A percentile compares a stretch with the other conserved stretches of the same genome.
Conservation (phyloP, 2,797 vertebrate species). For the Micrastur ruficollis region DNA sequence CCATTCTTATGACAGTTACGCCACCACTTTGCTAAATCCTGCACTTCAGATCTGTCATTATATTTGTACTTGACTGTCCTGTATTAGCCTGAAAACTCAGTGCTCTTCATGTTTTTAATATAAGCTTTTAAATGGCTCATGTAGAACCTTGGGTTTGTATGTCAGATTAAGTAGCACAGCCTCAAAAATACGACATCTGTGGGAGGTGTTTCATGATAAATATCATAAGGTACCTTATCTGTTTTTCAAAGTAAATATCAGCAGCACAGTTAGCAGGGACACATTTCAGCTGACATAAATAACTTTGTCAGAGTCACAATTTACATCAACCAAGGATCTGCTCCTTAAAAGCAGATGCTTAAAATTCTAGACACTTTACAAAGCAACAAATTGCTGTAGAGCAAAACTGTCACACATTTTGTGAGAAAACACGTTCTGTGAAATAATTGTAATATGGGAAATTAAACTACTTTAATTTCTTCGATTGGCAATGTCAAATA, state of each 20-base stretch:
- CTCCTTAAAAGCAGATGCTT: not conserved
- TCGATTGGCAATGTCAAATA: not conserved
- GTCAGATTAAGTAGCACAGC: not conserved
- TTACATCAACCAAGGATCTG: not conserved
- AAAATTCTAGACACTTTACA: not conserved
- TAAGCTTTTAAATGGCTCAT: not conserved
- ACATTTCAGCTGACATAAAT: not conserved
- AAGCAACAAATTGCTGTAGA: not conserved
- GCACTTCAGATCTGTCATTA: not conserved
- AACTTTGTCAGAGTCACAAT: not conserved
- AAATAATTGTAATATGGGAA: not conserved
- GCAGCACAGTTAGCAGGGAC: not conserved
- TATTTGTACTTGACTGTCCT: not conserved
- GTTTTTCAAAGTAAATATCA: not conserved
- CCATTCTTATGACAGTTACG: not conserved
- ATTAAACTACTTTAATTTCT: not conserved
- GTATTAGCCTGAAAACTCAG: not conserved
- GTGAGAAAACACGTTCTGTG: not conserved
- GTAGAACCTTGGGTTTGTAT: not conserved
- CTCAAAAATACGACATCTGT: not conserved
- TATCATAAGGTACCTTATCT: not conserved
- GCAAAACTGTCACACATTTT: not conserved
- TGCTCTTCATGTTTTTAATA: not conserved
- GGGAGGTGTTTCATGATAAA: not conserved
- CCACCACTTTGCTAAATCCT: not conserved